These are phyloP conservation scores for Eolophus roseicapilla DNA, from an alignment of 2,113 vertebrate species.

Conservation along the genomic window DNA sequence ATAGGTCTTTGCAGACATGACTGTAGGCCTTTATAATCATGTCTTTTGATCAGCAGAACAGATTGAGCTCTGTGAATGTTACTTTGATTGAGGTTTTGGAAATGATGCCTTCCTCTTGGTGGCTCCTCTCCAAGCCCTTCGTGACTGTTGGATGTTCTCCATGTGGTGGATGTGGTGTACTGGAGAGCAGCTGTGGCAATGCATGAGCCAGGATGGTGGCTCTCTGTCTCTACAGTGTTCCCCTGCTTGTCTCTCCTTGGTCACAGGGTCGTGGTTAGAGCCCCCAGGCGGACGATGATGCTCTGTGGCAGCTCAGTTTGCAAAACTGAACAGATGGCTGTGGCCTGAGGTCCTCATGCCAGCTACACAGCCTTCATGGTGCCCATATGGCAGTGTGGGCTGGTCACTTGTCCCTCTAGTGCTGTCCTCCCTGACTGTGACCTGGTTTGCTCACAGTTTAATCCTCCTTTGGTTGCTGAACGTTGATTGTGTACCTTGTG, in stretches of 20 bases:
- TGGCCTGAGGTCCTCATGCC: not conserved
- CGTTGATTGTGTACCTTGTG: not conserved
- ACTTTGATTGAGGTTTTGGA: not conserved
- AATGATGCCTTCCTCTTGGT: not conserved
- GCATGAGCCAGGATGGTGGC: accelerated
- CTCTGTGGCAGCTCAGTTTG: not conserved
- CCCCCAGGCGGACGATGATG: accelerated
- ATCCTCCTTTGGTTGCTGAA: not conserved
- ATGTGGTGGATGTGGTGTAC: accelerated
- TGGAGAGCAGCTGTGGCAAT: not conserved
- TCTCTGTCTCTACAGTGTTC: not conserved
- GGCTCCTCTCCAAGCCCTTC: not conserved
- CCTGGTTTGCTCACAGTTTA: not conserved
- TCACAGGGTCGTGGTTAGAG: not conserved
- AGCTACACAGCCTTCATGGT: accelerated
- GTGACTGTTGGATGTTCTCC: not conserved
- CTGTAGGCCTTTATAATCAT: not conserved
- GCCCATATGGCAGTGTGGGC: not conserved
- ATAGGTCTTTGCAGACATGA: not conserved
- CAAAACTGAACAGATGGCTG: not conserved
- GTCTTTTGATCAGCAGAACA: not conserved
- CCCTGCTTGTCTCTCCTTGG: not conserved
- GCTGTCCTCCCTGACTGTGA: not conserved
- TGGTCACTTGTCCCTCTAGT: not conserved
- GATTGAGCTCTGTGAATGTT: not conserved